Percentiles rank a stretch among this genome's conserved stretches.
These are phyloP conservation scores for Cuniculus paca DNA, from an alignment of 2,797 vertebrate species.

Conservation along the genomic window DNA sequence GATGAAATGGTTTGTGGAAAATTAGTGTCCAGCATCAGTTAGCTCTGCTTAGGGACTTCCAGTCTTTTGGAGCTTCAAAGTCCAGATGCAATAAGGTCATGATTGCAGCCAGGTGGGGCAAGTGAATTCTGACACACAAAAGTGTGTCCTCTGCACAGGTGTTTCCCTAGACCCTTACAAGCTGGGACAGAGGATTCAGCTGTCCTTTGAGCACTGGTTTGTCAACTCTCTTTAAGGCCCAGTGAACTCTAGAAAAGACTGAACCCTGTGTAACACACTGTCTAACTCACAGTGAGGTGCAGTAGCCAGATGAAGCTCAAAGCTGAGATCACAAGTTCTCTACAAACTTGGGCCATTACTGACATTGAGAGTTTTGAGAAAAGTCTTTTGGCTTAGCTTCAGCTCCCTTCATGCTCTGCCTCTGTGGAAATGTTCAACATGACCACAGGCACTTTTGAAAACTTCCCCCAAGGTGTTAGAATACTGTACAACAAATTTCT, in stretches of 20 bases:
- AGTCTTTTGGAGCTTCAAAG: neutral
- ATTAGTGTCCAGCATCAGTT: conserved; percentile 56
- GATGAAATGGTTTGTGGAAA: conserved; percentile 67
- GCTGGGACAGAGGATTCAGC: neutral
- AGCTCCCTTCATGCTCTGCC: neutral
- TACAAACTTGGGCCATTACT: neutral
- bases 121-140: neutral
- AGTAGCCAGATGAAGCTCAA: neutral
- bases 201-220: neutral
- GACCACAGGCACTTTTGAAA: neutral
- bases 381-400: neutral
- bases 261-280: neutral
- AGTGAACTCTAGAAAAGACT: neutral
- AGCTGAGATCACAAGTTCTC: neutral
- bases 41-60: conserved; percentile 22
- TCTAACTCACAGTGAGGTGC: neutral
- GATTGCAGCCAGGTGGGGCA: neutral
- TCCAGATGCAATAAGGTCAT: conserved; percentile 34
- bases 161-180: neutral
- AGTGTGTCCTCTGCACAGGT: neutral
- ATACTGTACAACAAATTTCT: neutral
- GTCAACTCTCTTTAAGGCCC: neutral
- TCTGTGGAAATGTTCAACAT: neutral
- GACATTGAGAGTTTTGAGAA: neutral
- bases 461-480: neutral